These are phyloP conservation scores for Peromyscus melanophrys DNA, from an alignment of 2,797 vertebrate genomes.

Conservation along the genomic window DNA sequence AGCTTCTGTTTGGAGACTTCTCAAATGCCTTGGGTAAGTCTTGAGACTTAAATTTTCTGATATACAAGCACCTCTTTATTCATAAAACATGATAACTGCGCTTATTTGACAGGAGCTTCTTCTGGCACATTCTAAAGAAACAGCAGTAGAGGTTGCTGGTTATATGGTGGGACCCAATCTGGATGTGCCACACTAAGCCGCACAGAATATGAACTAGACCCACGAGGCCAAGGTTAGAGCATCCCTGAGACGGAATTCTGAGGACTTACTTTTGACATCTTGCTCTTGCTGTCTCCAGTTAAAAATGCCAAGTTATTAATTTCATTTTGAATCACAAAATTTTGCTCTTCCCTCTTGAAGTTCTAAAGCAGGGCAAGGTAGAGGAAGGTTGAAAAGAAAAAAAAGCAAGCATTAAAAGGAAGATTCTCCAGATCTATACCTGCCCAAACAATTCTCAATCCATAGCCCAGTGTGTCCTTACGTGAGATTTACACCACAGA, in stretches of 20 bases:
- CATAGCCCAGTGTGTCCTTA: conserved; percentile 87
- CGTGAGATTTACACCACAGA: conserved; percentile 99
- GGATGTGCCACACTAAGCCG: not conserved
- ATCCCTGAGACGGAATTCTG: conserved; percentile 45
- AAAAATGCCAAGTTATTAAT: conserved; percentile 99
- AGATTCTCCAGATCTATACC: not conserved
- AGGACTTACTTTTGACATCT: conserved; percentile 97
- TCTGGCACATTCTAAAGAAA: conserved; percentile 63
- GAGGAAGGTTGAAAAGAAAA: conserved; percentile 9
- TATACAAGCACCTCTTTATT: conserved; percentile 64
- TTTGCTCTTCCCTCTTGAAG: conserved; percentile 99
- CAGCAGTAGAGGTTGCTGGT: conserved; percentile 31
- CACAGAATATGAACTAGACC: not conserved
- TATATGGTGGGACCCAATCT: conserved; percentile 43
- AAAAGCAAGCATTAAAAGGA: conserved; percentile 73
- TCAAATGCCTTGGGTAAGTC: conserved; percentile 61
- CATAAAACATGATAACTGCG: conserved; percentile 62
- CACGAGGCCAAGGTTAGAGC: conserved; percentile 57
- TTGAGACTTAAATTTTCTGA: conserved; percentile 52
- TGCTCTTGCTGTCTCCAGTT: conserved; percentile 98
- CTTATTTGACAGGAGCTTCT: conserved; percentile 64
- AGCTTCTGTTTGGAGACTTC: conserved; percentile 15
- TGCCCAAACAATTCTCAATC: not conserved
- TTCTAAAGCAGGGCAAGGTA: conserved; percentile 90
- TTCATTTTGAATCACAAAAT: conserved; percentile 99